A percentile compares a stretch with the other conserved stretches of the same genome.
Evolutionary conservation across 2,113 vertebrate species (phyloP).

Genomic region (Myodes glareolus): DNA sequence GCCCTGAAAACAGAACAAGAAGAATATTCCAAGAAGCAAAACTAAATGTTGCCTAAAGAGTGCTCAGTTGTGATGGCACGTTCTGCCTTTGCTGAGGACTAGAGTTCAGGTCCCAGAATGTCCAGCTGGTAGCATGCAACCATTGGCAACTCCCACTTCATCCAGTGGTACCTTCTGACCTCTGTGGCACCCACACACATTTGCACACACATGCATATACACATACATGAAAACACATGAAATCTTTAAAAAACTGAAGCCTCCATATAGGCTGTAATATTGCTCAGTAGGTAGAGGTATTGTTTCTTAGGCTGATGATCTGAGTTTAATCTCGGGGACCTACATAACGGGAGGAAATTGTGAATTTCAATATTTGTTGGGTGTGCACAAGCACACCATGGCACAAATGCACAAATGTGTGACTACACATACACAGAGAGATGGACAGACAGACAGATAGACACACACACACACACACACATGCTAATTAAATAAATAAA

Average conservation of each 20-base stretch:
- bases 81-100: no score
- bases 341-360: not conserved
- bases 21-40: not conserved
- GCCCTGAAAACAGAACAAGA: not conserved
- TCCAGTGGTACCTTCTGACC: not conserved
- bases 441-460: not conserved
- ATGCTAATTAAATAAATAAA: no score
- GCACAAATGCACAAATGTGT: not conserved
- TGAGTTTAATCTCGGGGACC: no score
- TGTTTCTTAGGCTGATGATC: not conserved
- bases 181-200: not conserved
- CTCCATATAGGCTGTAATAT: no score
- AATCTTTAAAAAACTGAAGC: not conserved
- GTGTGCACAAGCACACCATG: not conserved
- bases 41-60: not conserved
- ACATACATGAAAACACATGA: not conserved
- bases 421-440: not conserved
- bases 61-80: not conserved
- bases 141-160: not conserved
- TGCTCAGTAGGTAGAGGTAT: not conserved
- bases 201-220: no score
- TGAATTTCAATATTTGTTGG: not conserved
- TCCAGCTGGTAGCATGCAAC: not conserved
- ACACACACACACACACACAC: no score
- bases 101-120: not conserved